A percentile compares a stretch with the other conserved stretches of the same genome.
Evolutionary conservation across 2,113 vertebrate species (phyloP).

Genomic region (Centropristis striata): DNA sequence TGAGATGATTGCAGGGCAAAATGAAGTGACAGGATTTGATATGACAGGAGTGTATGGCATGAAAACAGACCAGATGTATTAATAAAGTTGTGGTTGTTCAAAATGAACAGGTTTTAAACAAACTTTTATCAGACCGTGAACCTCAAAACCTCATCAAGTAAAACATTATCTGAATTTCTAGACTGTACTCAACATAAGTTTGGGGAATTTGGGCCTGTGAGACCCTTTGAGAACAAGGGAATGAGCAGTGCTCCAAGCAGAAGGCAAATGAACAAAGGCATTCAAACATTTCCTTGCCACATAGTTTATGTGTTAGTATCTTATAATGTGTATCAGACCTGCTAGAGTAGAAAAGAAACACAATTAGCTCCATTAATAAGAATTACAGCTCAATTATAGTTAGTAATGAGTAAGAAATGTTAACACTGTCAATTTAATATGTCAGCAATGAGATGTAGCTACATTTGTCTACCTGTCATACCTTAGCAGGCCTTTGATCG

Average conservation of each 20-base stretch:
- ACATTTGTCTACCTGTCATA: conserved; percentile 18
- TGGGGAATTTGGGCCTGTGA: no score
- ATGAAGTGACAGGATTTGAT: not conserved
- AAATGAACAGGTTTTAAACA: no score
- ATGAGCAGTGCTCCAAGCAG: not conserved
- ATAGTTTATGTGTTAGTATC: not conserved
- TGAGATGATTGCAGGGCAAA: not conserved
- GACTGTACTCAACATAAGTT: not conserved
- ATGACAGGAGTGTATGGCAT: not conserved
- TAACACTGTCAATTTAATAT: not conserved
- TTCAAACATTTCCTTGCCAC: not conserved
- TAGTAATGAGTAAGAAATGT: not conserved
- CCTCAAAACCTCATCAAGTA: not conserved
- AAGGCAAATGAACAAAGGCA: not conserved
- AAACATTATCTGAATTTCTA: not conserved
- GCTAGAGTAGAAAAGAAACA: not conserved
- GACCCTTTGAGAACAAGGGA: not conserved
- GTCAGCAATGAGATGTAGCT: not conserved
- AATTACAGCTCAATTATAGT: not conserved
- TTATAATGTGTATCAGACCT: not conserved
- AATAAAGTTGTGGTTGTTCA: no score
- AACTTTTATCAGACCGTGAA: no score
- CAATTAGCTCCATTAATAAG: not conserved
- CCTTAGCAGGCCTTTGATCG: conserved; percentile 17
- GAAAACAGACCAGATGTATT: no score